A percentile compares a stretch with the other conserved stretches of the same genome.
phyloP scores from a whole-genome alignment of 2,888 invertebrate genomes.

The Heliconius ismenius region DNA sequence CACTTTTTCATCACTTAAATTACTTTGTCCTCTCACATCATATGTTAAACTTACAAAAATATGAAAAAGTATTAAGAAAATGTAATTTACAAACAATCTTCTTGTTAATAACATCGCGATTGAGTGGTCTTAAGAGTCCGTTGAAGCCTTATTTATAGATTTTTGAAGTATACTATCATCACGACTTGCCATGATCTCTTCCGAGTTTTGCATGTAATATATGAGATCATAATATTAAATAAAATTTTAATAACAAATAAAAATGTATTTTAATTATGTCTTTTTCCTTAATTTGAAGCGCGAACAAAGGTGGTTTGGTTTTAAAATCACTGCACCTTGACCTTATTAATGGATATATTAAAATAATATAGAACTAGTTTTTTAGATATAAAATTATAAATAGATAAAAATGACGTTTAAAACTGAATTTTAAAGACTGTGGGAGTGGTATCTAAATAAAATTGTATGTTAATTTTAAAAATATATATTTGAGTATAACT shows the following conservation, averaged over 20 bases:
- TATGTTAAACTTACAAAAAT: not conserved
- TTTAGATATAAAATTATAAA: not conserved
- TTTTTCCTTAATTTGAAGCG: not conserved
- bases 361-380: not conserved
- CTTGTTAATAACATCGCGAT: constrained; percentile 53
- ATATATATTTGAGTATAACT: not conserved
- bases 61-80: constrained; percentile 27
- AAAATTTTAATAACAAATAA: not conserved
- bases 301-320: not conserved
- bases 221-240: constrained; percentile 14
- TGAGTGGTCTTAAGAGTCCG: constrained; percentile 56
- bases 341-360: constrained; percentile 12
- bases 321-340: not conserved
- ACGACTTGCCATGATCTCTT: constrained; percentile 56
- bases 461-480: not conserved
- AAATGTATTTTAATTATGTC: not conserved
- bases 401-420: not conserved
- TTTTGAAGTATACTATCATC: constrained; percentile 59
- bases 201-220: constrained; percentile 30
- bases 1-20: constrained; percentile 44
- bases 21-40: constrained; percentile 30
- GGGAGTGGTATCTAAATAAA: not conserved
- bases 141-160: constrained; percentile 67
- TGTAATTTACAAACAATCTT: constrained; percentile 48
- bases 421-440: not conserved